Percentiles rank a stretch among this genome's conserved stretches.
These are phyloP conservation scores for Globodera rostochiensis DNA, from an alignment of 1,140 invertebrate species.

Conservation along the genomic window DNA sequence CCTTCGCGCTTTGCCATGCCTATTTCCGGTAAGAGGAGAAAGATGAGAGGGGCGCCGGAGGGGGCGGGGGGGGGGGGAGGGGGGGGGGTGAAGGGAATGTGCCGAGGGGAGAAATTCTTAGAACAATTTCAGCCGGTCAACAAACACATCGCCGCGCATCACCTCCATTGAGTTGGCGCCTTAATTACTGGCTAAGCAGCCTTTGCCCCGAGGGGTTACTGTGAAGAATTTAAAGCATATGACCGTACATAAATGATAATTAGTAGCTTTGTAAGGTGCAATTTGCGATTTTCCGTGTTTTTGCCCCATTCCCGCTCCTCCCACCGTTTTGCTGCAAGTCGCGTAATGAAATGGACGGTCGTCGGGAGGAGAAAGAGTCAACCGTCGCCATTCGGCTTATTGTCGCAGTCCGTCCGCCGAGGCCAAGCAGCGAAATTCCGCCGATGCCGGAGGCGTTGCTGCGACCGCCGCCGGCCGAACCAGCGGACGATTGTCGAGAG, in stretches of 20 bases:
- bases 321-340: slow-evolving; percentile 22
- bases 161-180: too few species aligned
- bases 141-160: too few species aligned
- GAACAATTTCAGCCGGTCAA: background rate
- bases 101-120: background rate
- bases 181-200: too few species aligned
- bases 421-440: slow-evolving; percentile 15
- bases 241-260: too few species aligned
- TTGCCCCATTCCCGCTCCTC: background rate
- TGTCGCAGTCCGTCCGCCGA: background rate
- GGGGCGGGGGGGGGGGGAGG: too few species aligned
- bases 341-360: slow-evolving; percentile 16
- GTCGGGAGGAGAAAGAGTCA: slow-evolving; percentile 5
- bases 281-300: background rate
- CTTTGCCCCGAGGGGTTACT: too few species aligned
- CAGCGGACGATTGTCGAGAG: slow-evolving; percentile 24
- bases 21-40: too few species aligned
- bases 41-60: too few species aligned
- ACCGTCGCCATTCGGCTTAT: background rate
- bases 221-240: too few species aligned
- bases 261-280: too few species aligned
- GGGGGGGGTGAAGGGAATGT: too few species aligned
- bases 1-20: too few species aligned
- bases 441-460: background rate
- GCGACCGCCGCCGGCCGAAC: slow-evolving; percentile 16